Evolutionary conservation across 2,888 invertebrate species (phyloP).

Genomic region (Chrysolina haemoptera): DNA sequence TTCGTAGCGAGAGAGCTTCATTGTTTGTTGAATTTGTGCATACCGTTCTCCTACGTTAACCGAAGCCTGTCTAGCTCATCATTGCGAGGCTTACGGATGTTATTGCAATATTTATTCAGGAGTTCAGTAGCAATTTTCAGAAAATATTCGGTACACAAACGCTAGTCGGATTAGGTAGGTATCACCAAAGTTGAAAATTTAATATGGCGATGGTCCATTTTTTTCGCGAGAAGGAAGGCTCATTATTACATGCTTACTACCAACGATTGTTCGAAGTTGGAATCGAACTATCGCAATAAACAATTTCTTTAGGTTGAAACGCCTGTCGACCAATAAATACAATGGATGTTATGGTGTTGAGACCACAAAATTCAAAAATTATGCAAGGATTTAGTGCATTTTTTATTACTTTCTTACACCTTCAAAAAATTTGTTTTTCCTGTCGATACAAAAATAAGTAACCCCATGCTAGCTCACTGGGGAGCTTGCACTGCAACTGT

Average conservation of each 20-base stretch:
- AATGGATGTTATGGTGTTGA: too few species aligned
- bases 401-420: too few species aligned
- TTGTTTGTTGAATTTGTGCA: slow-evolving; percentile 17
- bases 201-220: background rate
- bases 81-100: slow-evolving; percentile 10
- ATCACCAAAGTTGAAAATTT: background rate
- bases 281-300: background rate
- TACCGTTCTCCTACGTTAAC: slow-evolving; percentile 8
- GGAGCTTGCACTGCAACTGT: too few species aligned
- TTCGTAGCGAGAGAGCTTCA: background rate
- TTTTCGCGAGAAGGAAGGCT: background rate
- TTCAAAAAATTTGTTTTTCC: too few species aligned
- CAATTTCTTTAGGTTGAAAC: background rate
- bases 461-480: too few species aligned
- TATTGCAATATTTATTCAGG: slow-evolving; percentile 19
- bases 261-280: background rate
- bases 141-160: slow-evolving; percentile 18
- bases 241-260: background rate
- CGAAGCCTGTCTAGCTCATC: slow-evolving; percentile 20
- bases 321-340: background rate
- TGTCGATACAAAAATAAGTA: too few species aligned
- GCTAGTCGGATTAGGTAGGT: slow-evolving; percentile 1
- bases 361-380: too few species aligned
- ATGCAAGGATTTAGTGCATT: too few species aligned
- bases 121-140: slow-evolving; percentile 10